Base-by-base conservation (phyloP, 2,797 vertebrate genomes). In the Acanthurus lineatus region DNA sequence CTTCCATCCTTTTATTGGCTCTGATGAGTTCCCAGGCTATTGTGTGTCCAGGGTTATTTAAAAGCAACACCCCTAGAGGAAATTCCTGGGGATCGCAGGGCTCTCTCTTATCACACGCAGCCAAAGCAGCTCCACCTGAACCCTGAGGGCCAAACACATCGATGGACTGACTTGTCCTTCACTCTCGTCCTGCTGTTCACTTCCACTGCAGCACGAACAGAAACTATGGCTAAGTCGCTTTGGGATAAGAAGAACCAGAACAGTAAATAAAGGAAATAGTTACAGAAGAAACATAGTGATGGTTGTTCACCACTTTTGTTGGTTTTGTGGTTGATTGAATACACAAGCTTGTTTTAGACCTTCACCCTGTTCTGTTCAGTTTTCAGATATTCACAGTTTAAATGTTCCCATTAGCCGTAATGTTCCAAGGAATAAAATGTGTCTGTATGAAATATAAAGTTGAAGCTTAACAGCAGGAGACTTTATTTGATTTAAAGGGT, bases 31-130 rank as follows among this genome's bases (percentile, higher is more conserved):
- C 67, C 86, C 54, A n/a, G 58, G 86, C 87, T 77, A 88, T 94
- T 94, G 91, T 95, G 90, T 77, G 84, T 87, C 79, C 86, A 42
- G 83, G 90, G 80, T 93, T 92, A 91, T 92, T 94, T 94, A 91
- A 94, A 92, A 92, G 84, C 79, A 76, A 70, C 75, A 9, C 78
- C 81, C 89, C 87, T 63, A 65, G 91, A 90, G 92, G 92, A 91
- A 86, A 81, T 84, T 93, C 78, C 89, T 6, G 32, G 64, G 69
- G 83, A 85, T 88, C 35, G 45, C 72, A 54, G 86, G 77, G 85
- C 47, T 57, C 7, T 44, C 57, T 87, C 91, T 94, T 95, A 95
- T 95, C 94, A 15, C 89, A 49, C 62, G 1, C 61, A 72, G 88
- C 85, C 93, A 92, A 90, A 90, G 90, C 83, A 71, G 83, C 89